phyloP scores from a whole-genome alignment of 2,888 invertebrate species.

The Acrocyrtus sp. region DNA sequence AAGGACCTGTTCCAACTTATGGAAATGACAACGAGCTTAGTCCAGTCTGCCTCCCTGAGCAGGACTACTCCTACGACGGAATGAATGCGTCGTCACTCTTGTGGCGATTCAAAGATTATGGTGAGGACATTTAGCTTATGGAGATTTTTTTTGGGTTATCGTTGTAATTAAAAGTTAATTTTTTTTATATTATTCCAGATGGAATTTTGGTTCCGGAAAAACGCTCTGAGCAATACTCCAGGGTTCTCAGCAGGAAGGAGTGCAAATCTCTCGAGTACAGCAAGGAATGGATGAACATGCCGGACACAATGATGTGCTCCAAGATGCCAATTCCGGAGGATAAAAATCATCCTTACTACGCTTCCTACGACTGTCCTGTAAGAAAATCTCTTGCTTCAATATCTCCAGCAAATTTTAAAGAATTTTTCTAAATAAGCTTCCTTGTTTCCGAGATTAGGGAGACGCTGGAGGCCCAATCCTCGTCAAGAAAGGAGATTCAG shows the following conservation, averaged over 20 bases:
- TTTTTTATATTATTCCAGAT: conserved; percentile 24
- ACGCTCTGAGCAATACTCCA: conserved; percentile 50
- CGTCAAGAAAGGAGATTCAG: conserved; percentile 32
- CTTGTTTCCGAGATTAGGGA: conserved; percentile 45
- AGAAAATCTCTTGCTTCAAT: not conserved
- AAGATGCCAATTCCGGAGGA: conserved; percentile 28
- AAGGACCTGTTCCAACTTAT: conserved; percentile 61
- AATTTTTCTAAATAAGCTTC: too few species aligned
- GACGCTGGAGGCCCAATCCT: conserved; percentile 57
- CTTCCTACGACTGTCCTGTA: conserved; percentile 59
- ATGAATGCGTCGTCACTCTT: conserved; percentile 50
- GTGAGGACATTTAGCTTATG: conserved; percentile 17
- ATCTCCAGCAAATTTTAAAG: too few species aligned
- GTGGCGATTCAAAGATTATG: conserved; percentile 54
- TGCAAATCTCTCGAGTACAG: conserved; percentile 49
- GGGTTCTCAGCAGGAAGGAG: conserved; percentile 46
- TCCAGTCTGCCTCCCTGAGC: conserved; percentile 64
- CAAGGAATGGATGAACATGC: conserved; percentile 54
- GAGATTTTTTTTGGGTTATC: not conserved
- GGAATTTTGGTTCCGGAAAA: conserved; percentile 50
- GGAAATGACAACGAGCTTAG: conserved; percentile 60
- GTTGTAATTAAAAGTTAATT: not conserved
- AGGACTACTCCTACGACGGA: conserved; percentile 39
- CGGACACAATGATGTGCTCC: conserved; percentile 56
- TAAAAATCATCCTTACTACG: conserved; percentile 44